A percentile compares a stretch with the other conserved stretches of the same genome.
These are phyloP conservation scores for Thoracochromis brauschi DNA, from an alignment of 2,113 vertebrate genomes.

Conservation along the genomic window DNA sequence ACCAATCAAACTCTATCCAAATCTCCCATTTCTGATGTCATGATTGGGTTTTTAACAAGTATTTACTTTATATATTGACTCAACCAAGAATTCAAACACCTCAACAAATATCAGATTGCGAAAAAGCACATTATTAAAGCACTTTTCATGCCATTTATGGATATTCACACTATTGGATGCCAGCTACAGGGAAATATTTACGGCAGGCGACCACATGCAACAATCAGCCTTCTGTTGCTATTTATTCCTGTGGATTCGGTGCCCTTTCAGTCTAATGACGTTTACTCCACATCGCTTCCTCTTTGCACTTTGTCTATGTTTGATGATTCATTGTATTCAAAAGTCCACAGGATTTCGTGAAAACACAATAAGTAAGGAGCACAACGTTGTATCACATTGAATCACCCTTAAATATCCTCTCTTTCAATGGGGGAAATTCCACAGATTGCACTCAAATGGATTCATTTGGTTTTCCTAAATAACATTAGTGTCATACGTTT, in stretches of 20 bases:
- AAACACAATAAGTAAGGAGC: background rate
- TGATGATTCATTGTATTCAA: background rate
- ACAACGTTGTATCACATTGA: background rate
- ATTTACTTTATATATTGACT: background rate
- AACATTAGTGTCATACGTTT: background rate
- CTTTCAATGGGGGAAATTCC: background rate
- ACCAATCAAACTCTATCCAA: background rate
- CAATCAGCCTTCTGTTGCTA: background rate
- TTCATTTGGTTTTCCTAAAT: background rate
- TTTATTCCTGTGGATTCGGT: background rate
- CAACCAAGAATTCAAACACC: background rate
- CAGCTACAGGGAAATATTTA: background rate
- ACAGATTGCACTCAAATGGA: background rate
- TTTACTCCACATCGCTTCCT: background rate
- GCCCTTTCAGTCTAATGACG: fast-evolving
- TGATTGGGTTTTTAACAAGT: background rate
- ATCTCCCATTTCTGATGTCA: background rate
- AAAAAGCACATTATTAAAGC: background rate
- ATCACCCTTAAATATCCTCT: background rate
- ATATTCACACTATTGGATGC: background rate
- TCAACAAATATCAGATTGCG: fast-evolving
- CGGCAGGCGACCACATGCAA: background rate
- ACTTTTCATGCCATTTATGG: background rate
- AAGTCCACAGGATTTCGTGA: background rate
- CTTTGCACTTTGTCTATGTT: background rate